phyloP scores from a whole-genome alignment of 2,888 invertebrate species.

The Dasypolia templi region DNA sequence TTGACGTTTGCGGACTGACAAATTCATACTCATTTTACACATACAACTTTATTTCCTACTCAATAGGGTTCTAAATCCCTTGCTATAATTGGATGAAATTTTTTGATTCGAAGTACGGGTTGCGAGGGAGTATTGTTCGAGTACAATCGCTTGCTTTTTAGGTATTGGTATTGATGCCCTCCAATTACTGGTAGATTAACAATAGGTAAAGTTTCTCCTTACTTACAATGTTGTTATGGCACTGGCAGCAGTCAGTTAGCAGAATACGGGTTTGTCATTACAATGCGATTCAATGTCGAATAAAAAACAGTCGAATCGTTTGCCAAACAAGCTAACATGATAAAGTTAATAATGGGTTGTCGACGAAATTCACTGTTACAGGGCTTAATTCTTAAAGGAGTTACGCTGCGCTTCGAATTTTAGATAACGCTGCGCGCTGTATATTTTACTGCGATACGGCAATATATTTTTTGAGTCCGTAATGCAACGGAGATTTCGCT shows the following conservation, averaged over 20 bases:
- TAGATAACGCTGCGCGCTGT: too few relatives aligned
- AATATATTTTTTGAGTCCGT: background rate
- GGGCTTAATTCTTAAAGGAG: too few relatives aligned
- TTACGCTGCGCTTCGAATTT: background rate
- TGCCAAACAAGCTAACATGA: background rate
- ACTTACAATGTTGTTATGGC: constrained; percentile 14
- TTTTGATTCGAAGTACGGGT: constrained; percentile 54
- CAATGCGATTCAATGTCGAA: constrained; percentile 1
- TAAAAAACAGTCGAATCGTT: background rate
- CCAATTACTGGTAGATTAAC: constrained; percentile 60
- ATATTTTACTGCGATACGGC: background rate
- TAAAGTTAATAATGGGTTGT: too few relatives aligned
- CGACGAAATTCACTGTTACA: too few relatives aligned
- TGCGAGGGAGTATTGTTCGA: constrained; percentile 55
- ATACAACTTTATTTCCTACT: constrained; percentile 14
- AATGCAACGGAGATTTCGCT: too few relatives aligned
- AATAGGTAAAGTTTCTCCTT: constrained; percentile 43
- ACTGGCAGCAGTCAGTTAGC: background rate
- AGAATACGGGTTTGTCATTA: background rate
- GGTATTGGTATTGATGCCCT: constrained; percentile 42
- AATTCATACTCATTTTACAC: constrained; percentile 34
- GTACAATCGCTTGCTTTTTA: constrained; percentile 56
- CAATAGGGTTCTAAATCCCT: constrained; percentile 35
- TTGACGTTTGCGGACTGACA: constrained; percentile 72
- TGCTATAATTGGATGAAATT: constrained; percentile 31